A percentile compares a stretch with the other conserved stretches of the same genome.
phyloP scores from a whole-genome alignment of 2,797 vertebrate species.

The Coilia nasus region DNA sequence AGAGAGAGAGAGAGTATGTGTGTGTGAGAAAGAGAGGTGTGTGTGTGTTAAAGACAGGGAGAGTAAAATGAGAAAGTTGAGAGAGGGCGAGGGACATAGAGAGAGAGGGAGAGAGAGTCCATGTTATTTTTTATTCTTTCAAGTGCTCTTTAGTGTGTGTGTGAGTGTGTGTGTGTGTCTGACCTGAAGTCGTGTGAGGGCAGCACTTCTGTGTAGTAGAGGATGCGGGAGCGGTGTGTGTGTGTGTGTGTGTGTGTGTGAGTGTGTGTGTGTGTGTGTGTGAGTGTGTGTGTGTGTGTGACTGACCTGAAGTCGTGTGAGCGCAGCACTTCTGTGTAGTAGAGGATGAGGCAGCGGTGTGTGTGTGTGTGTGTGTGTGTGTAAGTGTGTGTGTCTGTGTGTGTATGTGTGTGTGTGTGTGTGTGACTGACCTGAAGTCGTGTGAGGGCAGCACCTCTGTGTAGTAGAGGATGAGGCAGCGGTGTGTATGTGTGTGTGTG shows the following conservation, averaged over 20 bases:
- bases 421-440: conserved; percentile 87
- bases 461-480: conserved; percentile 97
- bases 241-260: too few relatives aligned
- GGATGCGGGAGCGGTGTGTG: conserved; percentile 95
- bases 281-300: conserved; percentile 3
- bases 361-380: too few relatives aligned
- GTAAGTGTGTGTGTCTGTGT: too few relatives aligned
- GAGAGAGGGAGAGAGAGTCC: too few relatives aligned
- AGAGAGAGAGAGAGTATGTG: too few relatives aligned
- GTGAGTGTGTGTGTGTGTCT: conserved; percentile 37
- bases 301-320: conserved; percentile 93
- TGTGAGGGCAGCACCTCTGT: conserved; percentile 92
- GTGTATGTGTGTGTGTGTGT: not conserved
- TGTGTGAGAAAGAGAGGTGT: too few relatives aligned
- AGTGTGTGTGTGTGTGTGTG: too few relatives aligned
- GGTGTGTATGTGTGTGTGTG: conserved; percentile 73
- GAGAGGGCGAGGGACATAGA: too few relatives aligned
- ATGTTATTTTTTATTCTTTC: too few relatives aligned
- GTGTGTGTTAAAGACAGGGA: too few relatives aligned
- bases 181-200: conserved; percentile 94
- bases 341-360: conserved; percentile 93
- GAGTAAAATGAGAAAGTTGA: too few relatives aligned
- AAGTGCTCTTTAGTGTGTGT: too few relatives aligned
- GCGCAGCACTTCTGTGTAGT: conserved; percentile 93
- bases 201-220: conserved; percentile 97